Conservation (phyloP, 1,140 invertebrate genomes). For the Drosophila athabasca region DNA sequence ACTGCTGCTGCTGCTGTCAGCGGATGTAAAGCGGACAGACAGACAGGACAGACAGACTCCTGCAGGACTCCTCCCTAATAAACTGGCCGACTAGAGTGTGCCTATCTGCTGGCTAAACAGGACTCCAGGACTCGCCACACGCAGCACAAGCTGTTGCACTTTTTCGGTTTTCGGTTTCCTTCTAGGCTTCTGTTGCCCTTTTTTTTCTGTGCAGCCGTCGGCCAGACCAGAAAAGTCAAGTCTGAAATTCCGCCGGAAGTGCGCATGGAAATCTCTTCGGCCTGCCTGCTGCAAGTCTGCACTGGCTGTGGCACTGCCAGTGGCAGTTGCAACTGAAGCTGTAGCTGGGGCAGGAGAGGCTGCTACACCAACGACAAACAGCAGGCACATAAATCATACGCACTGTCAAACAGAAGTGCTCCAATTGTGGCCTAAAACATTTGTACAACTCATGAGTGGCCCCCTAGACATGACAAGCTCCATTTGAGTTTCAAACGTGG, state of each 20-base stretch:
- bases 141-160: constrained; percentile 74
- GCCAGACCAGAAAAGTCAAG: constrained; percentile 63
- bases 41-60: constrained; percentile 63
- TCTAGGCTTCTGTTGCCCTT: constrained; percentile 5
- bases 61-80: constrained; percentile 71
- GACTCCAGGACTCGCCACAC: constrained; percentile 8
- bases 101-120: constrained; percentile 37
- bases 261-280: constrained; percentile 53
- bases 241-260: constrained; percentile 76
- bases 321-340: constrained; percentile 16
- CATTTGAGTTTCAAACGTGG: constrained; percentile 67
- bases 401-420: constrained; percentile 82
- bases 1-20: constrained; percentile 35
- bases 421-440: constrained; percentile 81
- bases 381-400: constrained; percentile 76
- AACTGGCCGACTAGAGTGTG: constrained; percentile 26
- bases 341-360: neutral
- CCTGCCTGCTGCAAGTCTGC: no score
- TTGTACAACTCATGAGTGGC: constrained; percentile 66
- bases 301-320: neutral
- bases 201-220: constrained; percentile 32
- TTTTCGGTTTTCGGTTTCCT: constrained; percentile 25
- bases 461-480: constrained; percentile 69
- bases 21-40: constrained; percentile 69
- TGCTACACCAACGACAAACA: constrained; percentile 33